Evolutionary conservation across 2,797 vertebrate genomes (phyloP).

Genomic region (Sebastes iracundus): DNA sequence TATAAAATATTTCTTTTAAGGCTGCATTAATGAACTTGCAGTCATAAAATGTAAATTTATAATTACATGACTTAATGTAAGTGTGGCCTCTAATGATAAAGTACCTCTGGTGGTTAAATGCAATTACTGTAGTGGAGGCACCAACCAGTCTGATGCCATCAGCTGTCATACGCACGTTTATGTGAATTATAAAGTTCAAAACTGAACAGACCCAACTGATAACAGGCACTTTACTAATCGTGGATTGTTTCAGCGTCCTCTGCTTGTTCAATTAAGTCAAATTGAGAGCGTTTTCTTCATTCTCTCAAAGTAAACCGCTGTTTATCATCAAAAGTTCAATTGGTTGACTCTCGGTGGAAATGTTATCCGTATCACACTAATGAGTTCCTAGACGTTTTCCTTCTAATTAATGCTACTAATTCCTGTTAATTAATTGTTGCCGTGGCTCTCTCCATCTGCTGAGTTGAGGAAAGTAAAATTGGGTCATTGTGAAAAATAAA

Average conservation of each 20-base stretch:
- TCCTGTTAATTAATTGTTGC: conserved; percentile 87
- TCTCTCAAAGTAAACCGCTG: conserved; percentile 60
- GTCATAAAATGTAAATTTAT: conserved; percentile 42
- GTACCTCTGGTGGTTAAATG: conserved; percentile 47
- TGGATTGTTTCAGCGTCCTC: conserved; percentile 61
- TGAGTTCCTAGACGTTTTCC: conserved; percentile 77
- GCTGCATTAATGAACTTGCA: conserved; percentile 22
- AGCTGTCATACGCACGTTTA: conserved; percentile 40
- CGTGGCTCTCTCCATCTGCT: conserved; percentile 80
- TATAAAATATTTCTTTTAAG: background rate
- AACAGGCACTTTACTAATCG: conserved; percentile 61
- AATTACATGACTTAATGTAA: conserved; percentile 53
- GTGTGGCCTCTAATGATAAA: conserved; percentile 46
- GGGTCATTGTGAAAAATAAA: conserved; percentile 73
- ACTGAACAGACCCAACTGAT: conserved; percentile 35
- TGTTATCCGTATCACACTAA: conserved; percentile 80
- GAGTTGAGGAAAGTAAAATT: conserved; percentile 75
- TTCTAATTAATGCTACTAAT: conserved; percentile 85
- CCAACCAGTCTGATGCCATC: conserved; percentile 36
- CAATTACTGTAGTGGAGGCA: conserved; percentile 43
- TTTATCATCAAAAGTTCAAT: conserved; percentile 79
- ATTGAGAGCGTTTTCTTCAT: conserved; percentile 57
- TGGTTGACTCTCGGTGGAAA: conserved; percentile 74
- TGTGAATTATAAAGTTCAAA: conserved; percentile 39
- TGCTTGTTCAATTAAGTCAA: conserved; percentile 71